Base-by-base conservation (phyloP, 2,888 invertebrate species). In the Matsumyia berberina region DNA sequence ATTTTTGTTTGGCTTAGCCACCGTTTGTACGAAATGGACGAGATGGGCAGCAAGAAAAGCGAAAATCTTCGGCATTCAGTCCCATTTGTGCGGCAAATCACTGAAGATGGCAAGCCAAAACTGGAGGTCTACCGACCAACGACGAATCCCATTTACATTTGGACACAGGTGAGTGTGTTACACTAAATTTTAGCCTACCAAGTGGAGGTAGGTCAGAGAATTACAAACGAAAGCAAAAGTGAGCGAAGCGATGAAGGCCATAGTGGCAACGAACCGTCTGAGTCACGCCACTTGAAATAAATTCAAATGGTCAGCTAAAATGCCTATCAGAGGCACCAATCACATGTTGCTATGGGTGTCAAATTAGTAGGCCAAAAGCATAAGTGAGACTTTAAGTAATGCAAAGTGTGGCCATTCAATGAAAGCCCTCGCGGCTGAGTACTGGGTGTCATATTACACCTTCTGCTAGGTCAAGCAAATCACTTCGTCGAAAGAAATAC, bases 11-110 rank as follows among this genome's bases (percentile, higher is more conserved):
- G 5, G 15, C 53, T 0, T 46, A 92, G 92, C 74, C 90, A 90
- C 55, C 90, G 92, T 58, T 87, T 91, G 62, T 92, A 93, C 93
- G 94, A 94, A 90, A 94, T 94, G 94, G 94, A 94, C 90, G 94
- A 94, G 66, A 94, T 94, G 89, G 90, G 92, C 57, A 89, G 89
- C 86, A 93, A 93, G 33, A 94, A 94, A 87, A 93, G 93, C 67
- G 94, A 94, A 88, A 94, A 94, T 89, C 89, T 94, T 74, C 92
- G 94, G 19, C 93, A 93, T 88, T 93, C 93, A n/a, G 92, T 94
- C 86, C 94, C 94, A 33, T 94, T 93, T 87, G 94, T 94, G 0
- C 92, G 94, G 87, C 94, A 94, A 89, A 91, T 94, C 76, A 94
- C 94, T 80, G 92, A 92, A 83, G 94, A 94, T 87, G 93, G 92